These are phyloP conservation scores for Drosophila kikkawai DNA, from an alignment of 1,140 invertebrate species.

Conservation along the genomic window DNA sequence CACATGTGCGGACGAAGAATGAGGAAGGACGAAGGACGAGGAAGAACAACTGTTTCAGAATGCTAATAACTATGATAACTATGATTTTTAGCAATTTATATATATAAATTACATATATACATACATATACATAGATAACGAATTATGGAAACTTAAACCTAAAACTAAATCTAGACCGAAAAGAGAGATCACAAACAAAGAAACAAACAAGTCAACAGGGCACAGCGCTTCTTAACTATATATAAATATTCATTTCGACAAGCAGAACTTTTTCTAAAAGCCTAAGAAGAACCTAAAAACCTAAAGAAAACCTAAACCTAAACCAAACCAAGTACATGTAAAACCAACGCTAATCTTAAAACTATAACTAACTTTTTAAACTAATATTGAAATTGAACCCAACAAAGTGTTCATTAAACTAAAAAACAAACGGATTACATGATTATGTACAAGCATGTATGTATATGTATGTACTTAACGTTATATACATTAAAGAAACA, in stretches of 20 bases:
- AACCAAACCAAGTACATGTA: constrained; percentile 52
- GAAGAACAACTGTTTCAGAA: constrained; percentile 60
- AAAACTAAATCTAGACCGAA: constrained; percentile 48
- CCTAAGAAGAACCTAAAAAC: constrained; percentile 14
- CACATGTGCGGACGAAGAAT: constrained; percentile 9
- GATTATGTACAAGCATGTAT: constrained; percentile 47
- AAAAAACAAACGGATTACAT: constrained; percentile 56
- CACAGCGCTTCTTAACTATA: constrained; percentile 77
- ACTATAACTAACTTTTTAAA: constrained; percentile 77
- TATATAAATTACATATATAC: constrained; percentile 59
- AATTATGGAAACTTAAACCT: constrained; percentile 49
- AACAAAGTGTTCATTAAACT: constrained; percentile 83
- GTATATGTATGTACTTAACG: constrained; percentile 49
- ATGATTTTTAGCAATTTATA: constrained; percentile 74
- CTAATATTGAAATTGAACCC: constrained; percentile 82
- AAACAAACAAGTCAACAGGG: constrained; percentile 80
- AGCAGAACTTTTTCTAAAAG: constrained; percentile 73
- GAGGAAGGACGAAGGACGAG: constrained; percentile 14
- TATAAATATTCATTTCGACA: constrained; percentile 68
- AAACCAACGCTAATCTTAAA: constrained; percentile 66
- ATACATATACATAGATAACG: constrained; percentile 59
- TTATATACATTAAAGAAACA: constrained; percentile 56
- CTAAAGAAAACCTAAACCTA: constrained; percentile 35
- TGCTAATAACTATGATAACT: constrained; percentile 57
- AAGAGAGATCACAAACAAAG: constrained; percentile 26